A percentile compares a stretch with the other conserved stretches of the same genome.
These are phyloP conservation scores for Odontocolon sp. DNA, from an alignment of 2,888 invertebrate genomes.

Conservation along the genomic window DNA sequence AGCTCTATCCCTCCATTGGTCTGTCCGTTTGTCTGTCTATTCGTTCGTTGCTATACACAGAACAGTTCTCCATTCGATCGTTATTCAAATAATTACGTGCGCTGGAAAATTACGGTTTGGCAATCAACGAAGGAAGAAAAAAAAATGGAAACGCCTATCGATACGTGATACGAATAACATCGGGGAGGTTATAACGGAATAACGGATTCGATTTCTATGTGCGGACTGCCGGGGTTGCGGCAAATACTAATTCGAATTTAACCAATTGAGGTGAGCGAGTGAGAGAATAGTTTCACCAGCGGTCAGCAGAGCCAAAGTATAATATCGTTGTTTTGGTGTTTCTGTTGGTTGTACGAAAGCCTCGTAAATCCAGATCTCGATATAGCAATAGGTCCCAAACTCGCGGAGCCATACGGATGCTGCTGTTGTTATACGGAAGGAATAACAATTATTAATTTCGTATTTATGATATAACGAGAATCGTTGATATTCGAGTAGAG, in stretches of 20 bases:
- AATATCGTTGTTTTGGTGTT: not conserved
- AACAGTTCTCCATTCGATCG: not conserved
- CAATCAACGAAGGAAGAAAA: constrained; percentile 41
- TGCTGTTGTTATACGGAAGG: constrained; percentile 21
- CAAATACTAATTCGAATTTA: constrained; percentile 47
- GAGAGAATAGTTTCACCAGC: not conserved
- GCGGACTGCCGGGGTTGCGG: constrained; percentile 13
- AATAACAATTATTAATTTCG: constrained; percentile 59
- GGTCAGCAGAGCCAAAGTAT: not conserved
- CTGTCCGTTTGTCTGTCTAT: too few relatives aligned
- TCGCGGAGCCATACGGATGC: constrained; percentile 15
- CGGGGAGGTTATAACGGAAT: constrained; percentile 1
- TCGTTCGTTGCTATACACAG: too few relatives aligned
- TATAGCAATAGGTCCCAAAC: constrained; percentile 7
- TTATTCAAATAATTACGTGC: constrained; percentile 53
- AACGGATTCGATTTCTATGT: constrained; percentile 45
- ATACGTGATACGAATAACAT: constrained; percentile 49
- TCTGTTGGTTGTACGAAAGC: not conserved
- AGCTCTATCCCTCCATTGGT: not conserved
- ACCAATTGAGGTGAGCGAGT: constrained; percentile 21
- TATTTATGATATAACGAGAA: constrained; percentile 50
- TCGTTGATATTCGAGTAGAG: constrained; percentile 23
- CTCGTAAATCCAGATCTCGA: too few relatives aligned
- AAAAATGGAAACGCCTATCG: not conserved
- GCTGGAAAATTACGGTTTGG: constrained; percentile 47